Evolutionary conservation across 2,888 invertebrate species (phyloP).

Genomic region (Megaustenia siamemsis): DNA sequence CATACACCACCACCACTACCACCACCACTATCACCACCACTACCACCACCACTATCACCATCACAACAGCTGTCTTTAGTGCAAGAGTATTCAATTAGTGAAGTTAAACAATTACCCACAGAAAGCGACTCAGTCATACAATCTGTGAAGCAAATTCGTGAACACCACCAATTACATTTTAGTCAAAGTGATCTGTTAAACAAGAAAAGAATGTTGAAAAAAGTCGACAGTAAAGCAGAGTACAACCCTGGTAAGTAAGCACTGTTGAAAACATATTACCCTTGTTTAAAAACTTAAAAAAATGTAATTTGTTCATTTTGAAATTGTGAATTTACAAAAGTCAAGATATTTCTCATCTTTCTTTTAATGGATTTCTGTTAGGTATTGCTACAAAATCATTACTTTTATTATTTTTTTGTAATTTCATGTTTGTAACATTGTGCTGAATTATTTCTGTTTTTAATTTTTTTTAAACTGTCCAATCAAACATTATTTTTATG

Average conservation of each 20-base stretch:
- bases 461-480: too few relatives aligned
- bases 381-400: too few relatives aligned
- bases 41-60: background rate
- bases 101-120: background rate
- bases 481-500: too few relatives aligned
- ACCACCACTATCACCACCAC: background rate
- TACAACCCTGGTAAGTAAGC: slow-evolving; percentile 49
- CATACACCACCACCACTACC: slow-evolving; percentile 15
- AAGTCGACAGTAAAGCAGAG: slow-evolving; percentile 46
- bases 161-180: background rate
- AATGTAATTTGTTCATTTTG: too few relatives aligned
- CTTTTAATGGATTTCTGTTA: too few relatives aligned
- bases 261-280: background rate
- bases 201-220: slow-evolving; percentile 50
- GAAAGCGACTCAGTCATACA: background rate
- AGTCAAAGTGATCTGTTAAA: slow-evolving; percentile 35
- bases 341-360: too few relatives aligned
- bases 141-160: background rate
- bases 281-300: too few relatives aligned
- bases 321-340: too few relatives aligned
- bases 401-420: too few relatives aligned
- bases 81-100: background rate
- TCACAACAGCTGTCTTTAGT: too few relatives aligned
- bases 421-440: too few relatives aligned
- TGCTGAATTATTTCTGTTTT: too few relatives aligned